Evolutionary conservation across 2,888 invertebrate species (phyloP).

Genomic region (Drosophila meridionalis): DNA sequence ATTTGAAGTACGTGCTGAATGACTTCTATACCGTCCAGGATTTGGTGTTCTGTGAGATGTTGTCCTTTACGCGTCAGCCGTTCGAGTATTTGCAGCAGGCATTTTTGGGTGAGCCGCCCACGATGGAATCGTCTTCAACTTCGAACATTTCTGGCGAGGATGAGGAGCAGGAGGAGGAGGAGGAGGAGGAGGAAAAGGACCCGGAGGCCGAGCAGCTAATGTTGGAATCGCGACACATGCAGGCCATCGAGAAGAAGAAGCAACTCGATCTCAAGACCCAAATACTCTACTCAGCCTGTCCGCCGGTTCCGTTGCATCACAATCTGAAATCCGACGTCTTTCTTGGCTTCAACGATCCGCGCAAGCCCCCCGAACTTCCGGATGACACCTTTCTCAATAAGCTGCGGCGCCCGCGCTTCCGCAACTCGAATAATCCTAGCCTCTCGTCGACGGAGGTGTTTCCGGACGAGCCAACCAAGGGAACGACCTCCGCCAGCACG

Average conservation of each 20-base stretch:
- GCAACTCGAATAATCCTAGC: accelerated
- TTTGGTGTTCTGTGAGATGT: constrained; percentile 95
- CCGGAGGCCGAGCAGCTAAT: background rate
- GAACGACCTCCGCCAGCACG: background rate
- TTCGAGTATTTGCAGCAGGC: constrained; percentile 25
- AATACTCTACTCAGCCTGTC: background rate
- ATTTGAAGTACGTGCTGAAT: constrained; percentile 95
- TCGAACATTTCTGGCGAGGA: no score
- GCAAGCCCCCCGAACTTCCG: accelerated
- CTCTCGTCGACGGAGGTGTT: background rate
- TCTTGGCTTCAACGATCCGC: constrained; percentile 31
- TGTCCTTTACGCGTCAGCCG: constrained; percentile 88
- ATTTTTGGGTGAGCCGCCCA: constrained; percentile 12
- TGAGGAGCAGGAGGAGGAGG: background rate
- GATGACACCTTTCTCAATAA: accelerated
- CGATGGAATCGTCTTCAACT: background rate
- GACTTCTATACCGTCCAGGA: constrained; percentile 98
- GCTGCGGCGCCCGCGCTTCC: constrained; percentile 12
- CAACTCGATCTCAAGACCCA: background rate
- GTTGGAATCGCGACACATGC: background rate
- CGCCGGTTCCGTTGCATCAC: constrained; percentile 9
- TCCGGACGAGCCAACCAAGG: background rate
- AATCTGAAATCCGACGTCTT: constrained; percentile 15
- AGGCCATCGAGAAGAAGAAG: background rate
- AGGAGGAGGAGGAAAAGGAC: background rate